Base-by-base conservation (phyloP, 92 coral and sea anemone species). In the Umimayanthus kanabou region DNA sequence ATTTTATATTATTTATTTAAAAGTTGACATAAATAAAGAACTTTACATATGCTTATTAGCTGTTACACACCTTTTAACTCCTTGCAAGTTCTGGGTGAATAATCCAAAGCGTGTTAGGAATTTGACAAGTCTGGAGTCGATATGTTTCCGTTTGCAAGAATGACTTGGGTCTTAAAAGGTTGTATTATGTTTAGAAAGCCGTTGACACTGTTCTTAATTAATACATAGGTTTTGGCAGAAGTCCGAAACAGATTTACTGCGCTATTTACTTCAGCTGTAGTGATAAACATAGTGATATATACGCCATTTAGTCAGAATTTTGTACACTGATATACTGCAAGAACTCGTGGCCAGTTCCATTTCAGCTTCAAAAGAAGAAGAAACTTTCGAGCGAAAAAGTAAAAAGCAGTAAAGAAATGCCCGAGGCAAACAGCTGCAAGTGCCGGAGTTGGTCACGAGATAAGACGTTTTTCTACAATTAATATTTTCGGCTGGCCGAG, bases 1-100 rank as follows among this genome's bases (percentile, higher is more conserved):
- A 91, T 91, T 91, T 88, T 91, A 91, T 91, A 65, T 77, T 91
- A 91, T 91, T 91, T 91, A 91, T 91, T 91, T 91, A 88, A 88
- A 88, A 23, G 61, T 81, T 81, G 58, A 45, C 5, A 83, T 83
- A 6, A 71, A 79, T 79, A 79, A 39, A 82, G 22, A n/a, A n/a
- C n/a, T n/a, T 40, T 66, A 67, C 64, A 26, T 42, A 69, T 83
- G 78, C 67, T 47, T 47, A 42, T 25, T 57, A 30, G 50, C 85
- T 57, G 73, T 39, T 14, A 83, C 4, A 4, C 70, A 42, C 28
- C 45, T 20, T 43, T 71, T 39, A 69, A 15, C 25, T 73, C 77
- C 45, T 33, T 73, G 40, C 23, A 73, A 14, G 8, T 29, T 73
- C 77, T 73, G 18, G 50, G 39, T 9, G 2, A n/a, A 45, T 45